Percentiles rank a stretch among this genome's conserved stretches.
Evolutionary conservation across 2,888 invertebrate species (phyloP).

Genomic region (Phlogophora meticulosa): DNA sequence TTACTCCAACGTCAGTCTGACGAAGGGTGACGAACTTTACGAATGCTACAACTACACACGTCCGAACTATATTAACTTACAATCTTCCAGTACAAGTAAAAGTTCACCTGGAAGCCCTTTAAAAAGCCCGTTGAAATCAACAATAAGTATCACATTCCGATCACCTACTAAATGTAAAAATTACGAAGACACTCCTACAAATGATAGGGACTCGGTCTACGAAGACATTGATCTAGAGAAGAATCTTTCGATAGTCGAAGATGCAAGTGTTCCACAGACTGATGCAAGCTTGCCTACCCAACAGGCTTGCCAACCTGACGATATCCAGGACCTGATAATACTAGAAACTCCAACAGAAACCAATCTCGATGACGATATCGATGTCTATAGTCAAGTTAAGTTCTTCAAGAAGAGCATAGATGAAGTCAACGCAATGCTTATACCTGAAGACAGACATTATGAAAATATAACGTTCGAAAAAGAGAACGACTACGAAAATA

Average conservation of each 20-base stretch:
- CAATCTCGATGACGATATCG: conserved; percentile 79
- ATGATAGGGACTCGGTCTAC: conserved; percentile 90
- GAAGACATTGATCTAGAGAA: conserved; percentile 91
- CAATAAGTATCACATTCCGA: conserved; percentile 94
- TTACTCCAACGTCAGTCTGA: conserved; percentile 82
- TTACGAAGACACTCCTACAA: conserved; percentile 86
- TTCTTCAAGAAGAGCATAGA: conserved; percentile 94
- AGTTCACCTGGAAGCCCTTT: conserved; percentile 85
- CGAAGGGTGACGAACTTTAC: conserved; percentile 81
- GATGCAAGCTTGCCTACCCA: conserved; percentile 91
- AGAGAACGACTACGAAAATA: conserved; percentile 82
- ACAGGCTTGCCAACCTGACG: conserved; percentile 90
- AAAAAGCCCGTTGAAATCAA: conserved; percentile 92
- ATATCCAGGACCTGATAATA: conserved; percentile 83
- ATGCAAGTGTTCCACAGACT: conserved; percentile 89
- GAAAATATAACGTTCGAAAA: conserved; percentile 81
- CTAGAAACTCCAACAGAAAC: conserved; percentile 91
- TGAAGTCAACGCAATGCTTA: conserved; percentile 92
- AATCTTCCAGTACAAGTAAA: conserved; percentile 86
- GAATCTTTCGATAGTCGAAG: conserved; percentile 89
- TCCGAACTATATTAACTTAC: conserved; percentile 87
- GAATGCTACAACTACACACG: conserved; percentile 84
- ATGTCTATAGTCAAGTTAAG: conserved; percentile 94
- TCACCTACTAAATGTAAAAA: conserved; percentile 91
- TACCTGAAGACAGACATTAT: conserved; percentile 77